Conservation (phyloP, 2,797 vertebrate genomes). For the Pterois miles region DNA sequence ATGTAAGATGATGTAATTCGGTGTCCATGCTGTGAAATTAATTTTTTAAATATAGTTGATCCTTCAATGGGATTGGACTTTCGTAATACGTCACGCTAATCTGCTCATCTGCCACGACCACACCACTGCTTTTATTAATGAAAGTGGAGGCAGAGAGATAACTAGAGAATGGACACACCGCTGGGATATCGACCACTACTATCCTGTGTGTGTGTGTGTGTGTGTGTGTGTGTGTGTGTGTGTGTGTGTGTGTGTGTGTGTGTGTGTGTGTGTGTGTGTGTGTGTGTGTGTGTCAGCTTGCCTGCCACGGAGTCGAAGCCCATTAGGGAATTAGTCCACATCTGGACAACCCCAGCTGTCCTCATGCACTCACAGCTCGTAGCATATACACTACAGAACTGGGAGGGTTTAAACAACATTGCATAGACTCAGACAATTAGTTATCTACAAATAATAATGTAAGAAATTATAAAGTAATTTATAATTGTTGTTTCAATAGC, state of each 20-base stretch:
- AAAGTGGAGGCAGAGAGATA: constrained; percentile 24
- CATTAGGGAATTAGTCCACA: constrained; percentile 75
- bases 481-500: background rate
- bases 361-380: constrained; percentile 11
- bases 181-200: background rate
- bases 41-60: constrained; percentile 30
- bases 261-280: constrained; percentile 8
- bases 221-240: constrained; percentile 19
- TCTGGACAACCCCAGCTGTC: constrained; percentile 57
- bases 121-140: constrained; percentile 57
- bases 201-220: background rate
- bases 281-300: constrained; percentile 2
- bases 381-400: constrained; percentile 13
- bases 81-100: constrained; percentile 31
- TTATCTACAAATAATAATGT: background rate
- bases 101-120: constrained; percentile 50
- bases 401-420: background rate
- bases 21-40: constrained; percentile 8
- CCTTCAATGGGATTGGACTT: constrained; percentile 31
- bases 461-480: too few relatives aligned
- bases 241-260: constrained; percentile 7
- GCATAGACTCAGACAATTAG: background rate
- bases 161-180: constrained; percentile 2
- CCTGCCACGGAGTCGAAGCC: constrained; percentile 24
- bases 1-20: background rate